These are phyloP conservation scores for Garra rufa DNA, from an alignment of 2,113 vertebrate species.

Conservation along the genomic window DNA sequence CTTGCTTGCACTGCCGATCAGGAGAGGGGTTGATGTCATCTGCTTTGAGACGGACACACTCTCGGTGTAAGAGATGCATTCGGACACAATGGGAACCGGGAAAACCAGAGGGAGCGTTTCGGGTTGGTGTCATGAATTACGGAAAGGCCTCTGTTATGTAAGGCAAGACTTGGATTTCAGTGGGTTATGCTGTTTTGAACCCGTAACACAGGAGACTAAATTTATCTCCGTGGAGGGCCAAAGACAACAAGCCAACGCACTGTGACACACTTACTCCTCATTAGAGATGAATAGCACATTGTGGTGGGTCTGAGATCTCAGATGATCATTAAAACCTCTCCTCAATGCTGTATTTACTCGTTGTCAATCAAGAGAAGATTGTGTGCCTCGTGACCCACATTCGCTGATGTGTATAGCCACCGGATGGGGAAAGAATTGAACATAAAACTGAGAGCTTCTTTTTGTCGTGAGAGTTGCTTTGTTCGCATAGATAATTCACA, in stretches of 20 bases:
- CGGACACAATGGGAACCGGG: conserved; percentile 72
- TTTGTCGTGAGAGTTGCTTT: not conserved
- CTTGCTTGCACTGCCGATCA: conserved; percentile 69
- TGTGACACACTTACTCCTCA: conserved; percentile 81
- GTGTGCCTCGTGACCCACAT: conserved; percentile 77
- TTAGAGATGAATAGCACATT: conserved; percentile 80
- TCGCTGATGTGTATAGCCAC: conserved; percentile 70
- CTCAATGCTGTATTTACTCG: conserved; percentile 76
- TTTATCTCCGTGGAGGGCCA: conserved; percentile 69
- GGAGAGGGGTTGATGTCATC: conserved; percentile 77
- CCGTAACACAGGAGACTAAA: conserved; percentile 72
- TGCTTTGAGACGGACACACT: conserved; percentile 65
- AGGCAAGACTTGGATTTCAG: conserved; percentile 66
- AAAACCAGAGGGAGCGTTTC: conserved; percentile 65
- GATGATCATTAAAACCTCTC: conserved; percentile 79
- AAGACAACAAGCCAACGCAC: conserved; percentile 72
- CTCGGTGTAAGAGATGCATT: conserved; percentile 67
- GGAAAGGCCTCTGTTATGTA: conserved; percentile 73
- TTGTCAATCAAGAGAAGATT: conserved; percentile 79
- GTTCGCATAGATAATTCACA: too few relatives aligned
- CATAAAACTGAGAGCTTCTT: conserved; percentile 57
- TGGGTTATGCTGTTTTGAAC: conserved; percentile 71
- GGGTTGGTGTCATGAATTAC: conserved; percentile 66
- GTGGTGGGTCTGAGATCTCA: conserved; percentile 70
- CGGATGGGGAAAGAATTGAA: conserved; percentile 71